Conservation (phyloP, 2,797 vertebrate genomes). For the Malurus splendens region DNA sequence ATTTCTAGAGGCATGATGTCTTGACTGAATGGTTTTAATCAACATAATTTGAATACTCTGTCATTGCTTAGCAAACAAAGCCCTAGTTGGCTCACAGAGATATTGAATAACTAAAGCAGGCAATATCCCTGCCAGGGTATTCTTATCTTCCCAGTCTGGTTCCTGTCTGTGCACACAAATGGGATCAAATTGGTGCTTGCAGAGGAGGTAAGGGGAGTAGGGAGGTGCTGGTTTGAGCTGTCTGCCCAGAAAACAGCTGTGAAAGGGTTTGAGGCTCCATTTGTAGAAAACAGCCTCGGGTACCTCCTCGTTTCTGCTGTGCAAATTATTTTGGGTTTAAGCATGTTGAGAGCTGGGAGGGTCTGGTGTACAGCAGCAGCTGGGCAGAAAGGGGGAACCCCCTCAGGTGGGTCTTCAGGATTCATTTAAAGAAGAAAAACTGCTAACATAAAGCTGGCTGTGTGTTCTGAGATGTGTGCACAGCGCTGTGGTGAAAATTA, state of each 20-base stretch:
- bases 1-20: background rate
- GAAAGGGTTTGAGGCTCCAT: background rate
- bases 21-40: slow-evolving; percentile 37
- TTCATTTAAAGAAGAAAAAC: background rate
- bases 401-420: background rate
- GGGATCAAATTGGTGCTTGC: background rate
- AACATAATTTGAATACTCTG: background rate
- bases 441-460: accelerated
- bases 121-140: background rate
- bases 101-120: background rate
- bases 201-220: background rate
- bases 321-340: background rate
- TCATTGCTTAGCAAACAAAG: background rate
- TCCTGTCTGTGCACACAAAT: background rate
- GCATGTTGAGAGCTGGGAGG: background rate
- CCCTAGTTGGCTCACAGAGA: background rate
- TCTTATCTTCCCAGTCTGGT: background rate
- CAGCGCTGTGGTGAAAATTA: background rate
- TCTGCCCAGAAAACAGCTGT: background rate
- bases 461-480: background rate
- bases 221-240: background rate
- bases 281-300: background rate
- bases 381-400: background rate
- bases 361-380: background rate
- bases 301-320: background rate